phyloP scores from a whole-genome alignment of 2,888 invertebrate species.

The Hydropsyche betteni region DNA sequence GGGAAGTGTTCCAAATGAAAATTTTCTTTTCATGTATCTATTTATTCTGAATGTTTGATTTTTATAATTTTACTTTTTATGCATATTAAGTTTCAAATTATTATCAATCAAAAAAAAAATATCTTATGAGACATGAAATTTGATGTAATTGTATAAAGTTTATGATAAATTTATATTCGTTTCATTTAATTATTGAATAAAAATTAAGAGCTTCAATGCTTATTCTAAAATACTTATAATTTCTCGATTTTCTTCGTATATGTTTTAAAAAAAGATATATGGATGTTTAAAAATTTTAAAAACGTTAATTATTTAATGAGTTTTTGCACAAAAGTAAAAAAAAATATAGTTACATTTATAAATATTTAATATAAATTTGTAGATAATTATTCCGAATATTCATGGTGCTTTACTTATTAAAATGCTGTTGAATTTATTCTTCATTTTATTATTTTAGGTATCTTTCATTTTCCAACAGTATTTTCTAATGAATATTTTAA shows the following conservation, averaged over 20 bases:
- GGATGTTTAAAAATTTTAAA: not conserved
- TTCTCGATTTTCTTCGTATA: not conserved
- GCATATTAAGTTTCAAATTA: too few species aligned
- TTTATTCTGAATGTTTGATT: too few species aligned
- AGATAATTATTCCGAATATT: conserved; percentile 24
- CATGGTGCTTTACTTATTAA: conserved; percentile 32
- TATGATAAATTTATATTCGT: too few species aligned
- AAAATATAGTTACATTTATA: not conserved
- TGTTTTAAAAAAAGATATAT: not conserved
- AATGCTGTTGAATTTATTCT: conserved; percentile 7
- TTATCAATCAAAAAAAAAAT: conserved; percentile 4
- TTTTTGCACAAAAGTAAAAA: conserved; percentile 23
- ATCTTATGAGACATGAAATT: conserved; percentile 26
- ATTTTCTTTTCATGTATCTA: too few species aligned
- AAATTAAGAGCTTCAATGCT: conserved; percentile 27
- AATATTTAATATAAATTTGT: conserved; percentile 20
- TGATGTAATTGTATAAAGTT: conserved; percentile 5
- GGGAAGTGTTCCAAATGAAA: too few species aligned
- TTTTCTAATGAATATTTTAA: not conserved
- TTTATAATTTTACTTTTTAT: too few species aligned
- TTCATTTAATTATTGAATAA: conserved; percentile 2
- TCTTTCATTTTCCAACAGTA: not conserved
- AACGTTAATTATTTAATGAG: conserved; percentile 1
- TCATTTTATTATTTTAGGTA: not conserved
- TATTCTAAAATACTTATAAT: conserved; percentile 17